Conservation (phyloP, 2,113 vertebrate genomes). For the Myiopsitta monachus region DNA sequence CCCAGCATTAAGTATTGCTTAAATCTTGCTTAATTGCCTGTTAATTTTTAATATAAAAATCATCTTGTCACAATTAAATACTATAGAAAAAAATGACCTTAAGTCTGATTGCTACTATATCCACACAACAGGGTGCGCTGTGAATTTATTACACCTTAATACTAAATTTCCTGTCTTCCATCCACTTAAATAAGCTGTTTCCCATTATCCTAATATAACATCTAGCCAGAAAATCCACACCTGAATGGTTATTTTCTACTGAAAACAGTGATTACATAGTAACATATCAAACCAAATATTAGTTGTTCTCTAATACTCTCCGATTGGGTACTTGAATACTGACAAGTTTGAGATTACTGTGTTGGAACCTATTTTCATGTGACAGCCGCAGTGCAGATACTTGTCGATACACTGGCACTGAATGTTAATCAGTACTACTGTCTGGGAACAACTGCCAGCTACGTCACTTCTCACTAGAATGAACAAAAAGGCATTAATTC, state of each 20-base stretch:
- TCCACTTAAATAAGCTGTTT: neutral
- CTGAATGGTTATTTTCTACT: neutral
- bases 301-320: neutral
- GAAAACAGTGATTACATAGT: neutral
- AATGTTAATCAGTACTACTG: slow-evolving; percentile 57
- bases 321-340: neutral
- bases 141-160: neutral
- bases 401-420: slow-evolving; percentile 39
- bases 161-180: neutral
- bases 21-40: neutral
- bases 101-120: neutral
- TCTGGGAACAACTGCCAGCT: slow-evolving; percentile 48
- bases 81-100: neutral
- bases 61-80: neutral
- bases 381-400: slow-evolving; percentile 41
- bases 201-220: neutral
- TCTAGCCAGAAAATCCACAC: neutral
- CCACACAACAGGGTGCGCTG: neutral
- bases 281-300: neutral
- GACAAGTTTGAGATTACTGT: slow-evolving; percentile 27
- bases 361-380: slow-evolving; percentile 44
- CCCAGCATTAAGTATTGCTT: neutral
- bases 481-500: slow-evolving; percentile 38
- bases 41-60: neutral
- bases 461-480: slow-evolving; percentile 29